Evolutionary conservation across 2,797 vertebrate genomes (phyloP), one percentile per base, ranked within the genome.

Genomic region (Myotis vivesi): DNA sequence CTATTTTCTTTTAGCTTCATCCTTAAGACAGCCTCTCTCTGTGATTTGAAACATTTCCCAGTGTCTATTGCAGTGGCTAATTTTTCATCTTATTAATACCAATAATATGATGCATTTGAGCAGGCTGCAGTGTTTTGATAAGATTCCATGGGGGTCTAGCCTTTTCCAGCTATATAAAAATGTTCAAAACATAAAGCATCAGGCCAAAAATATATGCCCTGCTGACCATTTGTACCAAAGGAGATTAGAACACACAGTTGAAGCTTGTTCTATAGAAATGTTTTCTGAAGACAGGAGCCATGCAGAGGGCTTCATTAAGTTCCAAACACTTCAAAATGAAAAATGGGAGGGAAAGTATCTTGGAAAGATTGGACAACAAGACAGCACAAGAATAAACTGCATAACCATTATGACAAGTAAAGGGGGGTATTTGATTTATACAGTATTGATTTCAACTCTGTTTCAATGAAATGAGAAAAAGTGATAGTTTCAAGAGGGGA

Each of bases 31-130:
- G 85, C 73, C 17, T 94, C 95, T 96, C 93, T 97, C 92, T 96
- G 95, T 95, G 96, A 95, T 95, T 71, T 95, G 96, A 98, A 98
- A 97, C 92, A 93, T 98, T 93, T 97, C 96, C 95, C 91, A 88
- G 96, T 84, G 87, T 96, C 91, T 97, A 94, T 95, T 97, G 95
- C 95, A 96, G 80, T 89, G 93, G 55, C 86, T 97, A 98, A 98
- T 97, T 98, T 97, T 98, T 98, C 92, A 97, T 98, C 94, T 93
- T 98, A 97, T 98, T 98, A 98, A 97, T 97, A 96, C 93, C 86
- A 97, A 96, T 90, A 97, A 94, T 93, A 96, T 73, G 95, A 98
- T 93, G 71, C 77, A 97, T 97, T 97, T 46, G 73, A 97, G 96
- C 92, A 92, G 62, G 93, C 94, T 0, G 20, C 83, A 94, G 97